Conservation (phyloP, 2,888 invertebrate genomes). For the Steinernema carpocapsae region DNA sequence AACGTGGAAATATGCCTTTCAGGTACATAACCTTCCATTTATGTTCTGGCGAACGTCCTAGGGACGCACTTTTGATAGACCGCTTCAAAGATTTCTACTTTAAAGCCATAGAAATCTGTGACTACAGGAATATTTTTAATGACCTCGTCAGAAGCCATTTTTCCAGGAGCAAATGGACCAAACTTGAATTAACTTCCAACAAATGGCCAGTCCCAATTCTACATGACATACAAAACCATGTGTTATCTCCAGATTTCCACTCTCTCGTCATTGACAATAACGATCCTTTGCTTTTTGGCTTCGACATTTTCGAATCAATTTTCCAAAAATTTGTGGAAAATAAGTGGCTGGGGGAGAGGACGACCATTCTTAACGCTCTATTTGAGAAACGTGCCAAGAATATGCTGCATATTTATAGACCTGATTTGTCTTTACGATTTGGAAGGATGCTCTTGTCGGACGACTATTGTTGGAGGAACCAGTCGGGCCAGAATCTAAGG, state of each 20-base stretch:
- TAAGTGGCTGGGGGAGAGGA: too few relatives aligned
- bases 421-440: too few relatives aligned
- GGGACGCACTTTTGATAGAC: neutral
- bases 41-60: neutral
- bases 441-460: too few relatives aligned
- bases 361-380: too few relatives aligned
- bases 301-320: neutral
- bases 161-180: neutral
- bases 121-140: neutral
- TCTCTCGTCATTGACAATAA: neutral
- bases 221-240: neutral
- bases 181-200: neutral
- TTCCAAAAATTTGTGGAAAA: neutral
- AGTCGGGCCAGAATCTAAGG: too few relatives aligned
- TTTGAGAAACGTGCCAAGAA: too few relatives aligned
- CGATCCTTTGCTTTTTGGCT: neutral
- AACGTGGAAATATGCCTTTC: slow-evolving; percentile 4
- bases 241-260: neutral
- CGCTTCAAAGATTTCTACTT: neutral
- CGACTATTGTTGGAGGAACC: too few relatives aligned
- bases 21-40: neutral
- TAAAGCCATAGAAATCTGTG: neutral
- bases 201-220: neutral
- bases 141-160: slow-evolving; percentile 1
- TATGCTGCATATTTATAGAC: too few relatives aligned